These are phyloP conservation scores for Hyperopisus bebe DNA, from an alignment of 2,113 vertebrate species.

Conservation along the genomic window DNA sequence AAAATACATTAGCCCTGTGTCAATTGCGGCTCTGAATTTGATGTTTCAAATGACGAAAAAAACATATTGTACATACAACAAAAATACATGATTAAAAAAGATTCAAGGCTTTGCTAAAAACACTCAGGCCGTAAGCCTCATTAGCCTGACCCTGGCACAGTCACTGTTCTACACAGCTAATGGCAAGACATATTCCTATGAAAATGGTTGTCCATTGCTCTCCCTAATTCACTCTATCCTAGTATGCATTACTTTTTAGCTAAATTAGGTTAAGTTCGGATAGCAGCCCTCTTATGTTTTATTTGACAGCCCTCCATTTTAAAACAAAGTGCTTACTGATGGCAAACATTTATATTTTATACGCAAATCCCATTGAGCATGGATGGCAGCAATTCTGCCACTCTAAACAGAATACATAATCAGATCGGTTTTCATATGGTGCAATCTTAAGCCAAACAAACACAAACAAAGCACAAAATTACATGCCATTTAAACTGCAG, in stretches of 20 bases:
- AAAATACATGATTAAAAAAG: background rate
- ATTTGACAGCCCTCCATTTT: background rate
- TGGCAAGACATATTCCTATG: background rate
- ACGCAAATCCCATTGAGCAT: background rate
- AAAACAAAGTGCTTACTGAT: background rate
- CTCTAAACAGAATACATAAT: background rate
- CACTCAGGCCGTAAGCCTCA: background rate
- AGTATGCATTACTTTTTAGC: background rate
- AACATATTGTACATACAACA: background rate
- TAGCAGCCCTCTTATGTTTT: background rate
- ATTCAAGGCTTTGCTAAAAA: background rate
- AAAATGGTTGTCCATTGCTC: background rate
- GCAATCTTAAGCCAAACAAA: background rate
- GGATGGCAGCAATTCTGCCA: background rate
- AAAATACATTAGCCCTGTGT: background rate
- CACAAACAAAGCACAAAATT: background rate
- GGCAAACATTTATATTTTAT: background rate
- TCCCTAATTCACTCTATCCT: background rate
- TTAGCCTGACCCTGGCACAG: background rate
- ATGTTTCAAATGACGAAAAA: background rate
- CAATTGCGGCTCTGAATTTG: too few species aligned
- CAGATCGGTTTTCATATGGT: background rate
- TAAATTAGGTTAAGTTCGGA: background rate
- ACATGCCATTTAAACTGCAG: background rate
- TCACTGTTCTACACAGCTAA: background rate